phyloP scores from a whole-genome alignment of 2,797 vertebrate genomes.

The Spheniscus humboldti region DNA sequence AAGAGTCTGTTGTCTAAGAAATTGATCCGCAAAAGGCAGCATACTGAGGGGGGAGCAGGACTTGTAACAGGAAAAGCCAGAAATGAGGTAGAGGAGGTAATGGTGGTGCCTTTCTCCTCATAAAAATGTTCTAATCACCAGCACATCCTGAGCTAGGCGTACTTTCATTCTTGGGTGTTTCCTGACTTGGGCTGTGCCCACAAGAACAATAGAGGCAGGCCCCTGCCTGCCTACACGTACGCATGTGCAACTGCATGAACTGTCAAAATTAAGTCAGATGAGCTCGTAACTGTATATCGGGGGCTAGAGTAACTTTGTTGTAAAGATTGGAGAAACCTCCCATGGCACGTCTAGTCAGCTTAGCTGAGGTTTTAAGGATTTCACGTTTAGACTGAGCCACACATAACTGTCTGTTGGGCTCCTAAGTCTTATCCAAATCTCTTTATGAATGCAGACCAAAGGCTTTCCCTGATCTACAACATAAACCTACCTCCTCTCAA shows the following conservation, averaged over 20 bases:
- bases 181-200: neutral
- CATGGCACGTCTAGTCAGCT: neutral
- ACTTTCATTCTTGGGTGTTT: neutral
- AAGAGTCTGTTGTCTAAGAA: neutral
- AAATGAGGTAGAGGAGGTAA: neutral
- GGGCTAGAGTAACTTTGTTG: neutral
- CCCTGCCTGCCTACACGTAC: rapidly evolving
- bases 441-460: neutral
- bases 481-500: neutral
- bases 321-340: neutral
- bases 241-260: neutral
- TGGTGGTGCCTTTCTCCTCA: rapidly evolving
- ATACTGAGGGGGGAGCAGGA: neutral
- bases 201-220: rapidly evolving
- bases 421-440: neutral
- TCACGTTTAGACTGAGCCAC: neutral
- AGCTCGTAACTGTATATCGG: neutral
- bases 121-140: neutral
- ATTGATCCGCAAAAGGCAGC: neutral
- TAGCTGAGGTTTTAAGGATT: neutral
- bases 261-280: neutral
- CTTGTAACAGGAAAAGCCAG: neutral
- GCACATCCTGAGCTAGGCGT: neutral
- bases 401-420: neutral
- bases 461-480: neutral